A percentile compares a stretch with the other conserved stretches of the same genome.
Conservation (phyloP, 2,888 invertebrate genomes). For the Leptinotarsa haldemani region DNA sequence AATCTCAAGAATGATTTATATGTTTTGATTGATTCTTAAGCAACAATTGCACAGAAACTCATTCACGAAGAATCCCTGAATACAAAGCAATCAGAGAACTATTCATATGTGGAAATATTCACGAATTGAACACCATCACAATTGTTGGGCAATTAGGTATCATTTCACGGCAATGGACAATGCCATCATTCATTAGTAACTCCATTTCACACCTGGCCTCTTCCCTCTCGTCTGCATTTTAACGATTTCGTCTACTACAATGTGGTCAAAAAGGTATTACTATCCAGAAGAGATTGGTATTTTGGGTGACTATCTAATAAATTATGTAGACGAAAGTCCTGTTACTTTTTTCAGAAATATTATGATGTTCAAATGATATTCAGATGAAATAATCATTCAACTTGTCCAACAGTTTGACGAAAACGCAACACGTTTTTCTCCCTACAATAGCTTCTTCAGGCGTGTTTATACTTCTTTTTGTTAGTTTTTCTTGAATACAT, state of each 20-base stretch:
- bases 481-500: too few species aligned
- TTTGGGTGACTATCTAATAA: too few species aligned
- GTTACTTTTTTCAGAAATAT: too few species aligned
- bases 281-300: background rate
- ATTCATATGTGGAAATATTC: conserved; percentile 62
- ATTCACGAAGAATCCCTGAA: conserved; percentile 34
- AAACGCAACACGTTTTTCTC: too few species aligned
- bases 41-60: conserved; percentile 22
- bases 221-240: background rate
- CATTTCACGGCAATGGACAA: conserved; percentile 65
- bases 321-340: too few species aligned
- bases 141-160: conserved; percentile 66
- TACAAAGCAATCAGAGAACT: conserved; percentile 59
- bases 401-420: too few species aligned
- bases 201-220: conserved; percentile 52
- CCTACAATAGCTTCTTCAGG: too few species aligned
- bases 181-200: conserved; percentile 62
- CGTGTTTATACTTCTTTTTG: too few species aligned
- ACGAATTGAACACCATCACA: conserved; percentile 60
- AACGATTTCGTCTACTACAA: conserved; percentile 13
- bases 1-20: conserved; percentile 20
- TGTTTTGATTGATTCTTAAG: conserved; percentile 14
- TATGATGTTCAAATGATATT: too few species aligned
- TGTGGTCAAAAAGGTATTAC: background rate
- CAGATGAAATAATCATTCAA: too few species aligned